Percentiles rank a stretch among this genome's conserved stretches.
These are phyloP conservation scores for Palythoa caribaeorum DNA, from an alignment of 92 coral and sea anemone genomes.

Conservation along the genomic window DNA sequence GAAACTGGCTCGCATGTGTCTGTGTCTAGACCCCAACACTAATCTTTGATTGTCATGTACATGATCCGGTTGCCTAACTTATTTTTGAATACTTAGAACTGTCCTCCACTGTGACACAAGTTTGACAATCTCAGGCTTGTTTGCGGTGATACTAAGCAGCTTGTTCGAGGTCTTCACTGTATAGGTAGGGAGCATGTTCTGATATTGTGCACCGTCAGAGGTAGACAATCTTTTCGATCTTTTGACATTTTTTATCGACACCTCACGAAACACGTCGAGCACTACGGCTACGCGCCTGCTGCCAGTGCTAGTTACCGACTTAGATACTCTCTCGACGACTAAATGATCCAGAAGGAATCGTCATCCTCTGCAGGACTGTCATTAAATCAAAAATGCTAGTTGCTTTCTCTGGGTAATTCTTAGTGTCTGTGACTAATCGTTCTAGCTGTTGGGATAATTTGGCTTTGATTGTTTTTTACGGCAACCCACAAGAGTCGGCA, in stretches of 20 bases:
- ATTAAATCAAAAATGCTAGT: constrained; percentile 62
- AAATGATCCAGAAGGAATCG: no score
- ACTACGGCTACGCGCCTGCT: not conserved
- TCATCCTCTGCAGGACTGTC: not conserved
- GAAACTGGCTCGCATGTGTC: not conserved
- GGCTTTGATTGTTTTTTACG: constrained; percentile 64
- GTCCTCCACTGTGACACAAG: constrained; percentile 67
- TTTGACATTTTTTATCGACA: constrained; percentile 18
- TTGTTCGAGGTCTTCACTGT: not conserved
- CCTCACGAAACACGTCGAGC: not conserved
- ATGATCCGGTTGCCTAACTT: constrained; percentile 50
- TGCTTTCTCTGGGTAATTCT: constrained; percentile 50
- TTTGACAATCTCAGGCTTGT: constrained; percentile 68
- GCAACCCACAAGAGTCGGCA: constrained; percentile 66
- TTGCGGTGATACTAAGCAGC: constrained; percentile 62
- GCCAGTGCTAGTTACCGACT: not conserved
- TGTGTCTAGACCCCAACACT: no score
- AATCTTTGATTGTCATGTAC: constrained; percentile 47
- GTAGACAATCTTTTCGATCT: constrained; percentile 17
- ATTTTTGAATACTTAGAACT: constrained; percentile 48
- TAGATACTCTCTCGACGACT: constrained; percentile 15
- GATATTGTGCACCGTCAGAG: not conserved
- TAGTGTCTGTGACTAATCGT: constrained; percentile 26
- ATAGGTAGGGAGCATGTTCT: not conserved
- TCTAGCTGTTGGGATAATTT: constrained; percentile 64